Evolutionary conservation across 1,140 invertebrate genomes (phyloP).

Genomic region (Caerostris darwini): DNA sequence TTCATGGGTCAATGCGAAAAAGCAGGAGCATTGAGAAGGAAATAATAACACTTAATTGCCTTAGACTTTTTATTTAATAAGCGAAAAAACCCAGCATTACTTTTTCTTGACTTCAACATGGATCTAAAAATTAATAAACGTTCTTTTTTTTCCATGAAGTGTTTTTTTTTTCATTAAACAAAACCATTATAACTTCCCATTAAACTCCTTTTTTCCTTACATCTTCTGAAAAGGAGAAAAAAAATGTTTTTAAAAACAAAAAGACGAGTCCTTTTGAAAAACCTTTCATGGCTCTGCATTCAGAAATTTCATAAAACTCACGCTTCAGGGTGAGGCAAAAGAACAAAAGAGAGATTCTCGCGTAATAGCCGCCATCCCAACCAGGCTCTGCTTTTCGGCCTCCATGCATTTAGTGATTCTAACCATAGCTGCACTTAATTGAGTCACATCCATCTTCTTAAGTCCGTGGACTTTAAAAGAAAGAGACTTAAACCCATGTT

Average conservation of each 20-base stretch:
- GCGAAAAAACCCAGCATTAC: too few species aligned
- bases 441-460: background rate
- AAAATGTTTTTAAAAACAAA: too few species aligned
- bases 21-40: too few species aligned
- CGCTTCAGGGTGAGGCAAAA: background rate
- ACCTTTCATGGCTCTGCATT: background rate
- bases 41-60: too few species aligned
- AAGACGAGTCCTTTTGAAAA: background rate
- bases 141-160: too few species aligned
- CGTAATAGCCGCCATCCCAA: background rate
- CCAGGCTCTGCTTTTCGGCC: background rate
- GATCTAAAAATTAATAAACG: too few species aligned
- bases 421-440: background rate
- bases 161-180: too few species aligned
- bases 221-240: background rate
- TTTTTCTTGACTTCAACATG: too few species aligned
- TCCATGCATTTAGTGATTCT: background rate
- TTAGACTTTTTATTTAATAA: too few species aligned
- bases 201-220: background rate
- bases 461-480: background rate
- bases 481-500: too few species aligned
- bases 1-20: too few species aligned
- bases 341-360: background rate
- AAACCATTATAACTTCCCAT: background rate
- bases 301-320: constrained; percentile 6